phyloP scores from a whole-genome alignment of 2,888 invertebrate species.

The Tachina grossa region DNA sequence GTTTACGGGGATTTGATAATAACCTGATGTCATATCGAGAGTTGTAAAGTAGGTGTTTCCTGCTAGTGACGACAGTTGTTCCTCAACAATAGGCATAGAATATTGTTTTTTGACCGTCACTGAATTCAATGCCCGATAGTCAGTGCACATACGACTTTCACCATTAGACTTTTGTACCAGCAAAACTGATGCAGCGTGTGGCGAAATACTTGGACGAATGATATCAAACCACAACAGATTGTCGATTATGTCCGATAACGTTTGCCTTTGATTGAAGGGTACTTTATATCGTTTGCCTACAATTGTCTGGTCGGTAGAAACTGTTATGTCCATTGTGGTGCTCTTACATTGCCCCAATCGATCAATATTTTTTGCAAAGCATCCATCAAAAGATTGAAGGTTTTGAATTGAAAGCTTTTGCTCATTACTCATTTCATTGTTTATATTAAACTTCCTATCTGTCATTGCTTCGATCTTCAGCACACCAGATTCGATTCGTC shows the following conservation, averaged over 20 bases:
- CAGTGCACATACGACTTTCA: slow-evolving; percentile 66
- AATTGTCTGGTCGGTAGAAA: slow-evolving; percentile 59
- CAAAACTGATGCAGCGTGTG: slow-evolving; percentile 62
- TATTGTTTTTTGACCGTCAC: slow-evolving; percentile 68
- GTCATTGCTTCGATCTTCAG: too few relatives aligned
- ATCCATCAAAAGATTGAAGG: too few relatives aligned
- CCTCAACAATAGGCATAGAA: slow-evolving; percentile 70
- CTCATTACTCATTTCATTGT: too few relatives aligned
- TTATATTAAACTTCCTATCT: too few relatives aligned
- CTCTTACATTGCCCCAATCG: slow-evolving; percentile 35
- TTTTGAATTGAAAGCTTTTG: too few relatives aligned
- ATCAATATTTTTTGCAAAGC: too few relatives aligned
- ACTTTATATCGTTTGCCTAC: slow-evolving; percentile 69
- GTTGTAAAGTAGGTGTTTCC: slow-evolving; percentile 75
- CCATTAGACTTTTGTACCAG: slow-evolving; percentile 60
- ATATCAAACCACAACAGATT: slow-evolving; percentile 43
- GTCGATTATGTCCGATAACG: slow-evolving; percentile 6
- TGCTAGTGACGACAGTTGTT: slow-evolving; percentile 59
- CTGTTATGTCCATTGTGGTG: slow-evolving; percentile 54
- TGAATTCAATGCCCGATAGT: slow-evolving; percentile 63
- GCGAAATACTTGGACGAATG: slow-evolving; percentile 37
- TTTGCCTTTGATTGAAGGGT: slow-evolving; percentile 34
- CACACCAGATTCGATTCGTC: too few relatives aligned
- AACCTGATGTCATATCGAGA: slow-evolving; percentile 76
- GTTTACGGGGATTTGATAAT: slow-evolving; percentile 73